These are phyloP conservation scores for Catharus ustulatus DNA, from an alignment of 2,797 vertebrate genomes.

Conservation along the genomic window DNA sequence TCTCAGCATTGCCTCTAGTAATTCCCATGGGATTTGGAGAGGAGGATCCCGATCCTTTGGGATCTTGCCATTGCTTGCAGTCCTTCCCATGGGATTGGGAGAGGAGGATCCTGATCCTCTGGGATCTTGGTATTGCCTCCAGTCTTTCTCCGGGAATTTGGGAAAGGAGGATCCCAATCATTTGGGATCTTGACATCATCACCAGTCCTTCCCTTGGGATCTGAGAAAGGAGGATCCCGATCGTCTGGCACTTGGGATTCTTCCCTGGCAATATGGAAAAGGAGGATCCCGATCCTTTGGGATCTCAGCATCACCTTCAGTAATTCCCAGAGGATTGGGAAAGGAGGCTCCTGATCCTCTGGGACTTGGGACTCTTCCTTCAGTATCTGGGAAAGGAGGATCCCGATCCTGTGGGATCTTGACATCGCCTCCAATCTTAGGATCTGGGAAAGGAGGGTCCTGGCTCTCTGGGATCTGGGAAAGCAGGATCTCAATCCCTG, in stretches of 20 bases:
- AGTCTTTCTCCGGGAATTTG: background rate
- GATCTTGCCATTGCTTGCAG: too few relatives aligned
- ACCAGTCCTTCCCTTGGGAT: background rate
- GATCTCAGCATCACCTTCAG: too few relatives aligned
- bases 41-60: too few relatives aligned
- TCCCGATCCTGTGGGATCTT: too few relatives aligned
- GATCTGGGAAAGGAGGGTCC: background rate
- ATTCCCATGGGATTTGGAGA: background rate
- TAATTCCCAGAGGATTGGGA: background rate
- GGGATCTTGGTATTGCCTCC: too few relatives aligned
- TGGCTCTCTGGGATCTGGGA: background rate
- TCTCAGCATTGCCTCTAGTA: too few relatives aligned
- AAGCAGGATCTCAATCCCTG: too few relatives aligned
- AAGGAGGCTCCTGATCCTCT: fast-evolving
- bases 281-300: too few relatives aligned
- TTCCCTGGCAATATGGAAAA: too few relatives aligned
- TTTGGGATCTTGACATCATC: fast-evolving
- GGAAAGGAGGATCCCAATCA: background rate
- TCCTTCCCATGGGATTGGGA: background rate
- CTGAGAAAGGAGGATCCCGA: background rate
- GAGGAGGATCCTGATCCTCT: fast-evolving
- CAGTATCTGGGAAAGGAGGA: background rate
- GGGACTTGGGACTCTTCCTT: too few relatives aligned
- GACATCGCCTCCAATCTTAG: background rate
- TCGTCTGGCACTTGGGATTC: too few relatives aligned